Evolutionary conservation across 2,797 vertebrate species (phyloP), one percentile per base, ranked within the genome.

Genomic region (Sphaeramia orbicularis): DNA sequence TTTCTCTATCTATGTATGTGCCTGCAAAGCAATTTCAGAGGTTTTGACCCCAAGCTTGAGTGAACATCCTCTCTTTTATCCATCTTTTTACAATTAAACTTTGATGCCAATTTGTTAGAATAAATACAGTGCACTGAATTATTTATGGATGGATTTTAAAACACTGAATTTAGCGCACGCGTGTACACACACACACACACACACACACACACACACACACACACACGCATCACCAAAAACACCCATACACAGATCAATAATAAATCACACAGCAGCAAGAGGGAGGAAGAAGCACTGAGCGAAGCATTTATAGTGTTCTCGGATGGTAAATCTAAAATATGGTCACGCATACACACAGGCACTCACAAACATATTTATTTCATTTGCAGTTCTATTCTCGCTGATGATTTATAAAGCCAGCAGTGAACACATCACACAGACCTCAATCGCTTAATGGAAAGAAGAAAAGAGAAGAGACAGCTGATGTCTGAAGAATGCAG

Each of bases 241-340:
- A 87, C 59, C 78, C 82, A 81, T 64, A 78, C 78, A 84, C 54
- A 65, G 82, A 86, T 91, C 86, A 85, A 93, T 91, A 91, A 89
- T 88, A 89, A 84, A 89, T 90, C 79, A 86, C 71, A 80, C 24
- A 16, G 76, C 75, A 79, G 78, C 62, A 43, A 74, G 79, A 77
- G 78, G 71, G 76, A 90, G 76, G 74, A 84, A 71, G 78, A 74
- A 65, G 59, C 63, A 19, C 63, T 81, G 71, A 84, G 64, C 7
- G 35, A 74, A 65, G 69, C 72, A 52, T 84, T 86, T 81, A 72
- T 59, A 73, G 77, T 42, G 44, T 77, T 52, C 50, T 41, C 30
- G 36, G 55, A 76, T 47, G 76, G 71, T 74, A 77, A 86, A 82
- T 79, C 55, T 82, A 71, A 84, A 80, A 86, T 74, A 71, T 66